Evolutionary conservation across 2,888 invertebrate genomes (phyloP).

Genomic region (Geotrupes spiniger): DNA sequence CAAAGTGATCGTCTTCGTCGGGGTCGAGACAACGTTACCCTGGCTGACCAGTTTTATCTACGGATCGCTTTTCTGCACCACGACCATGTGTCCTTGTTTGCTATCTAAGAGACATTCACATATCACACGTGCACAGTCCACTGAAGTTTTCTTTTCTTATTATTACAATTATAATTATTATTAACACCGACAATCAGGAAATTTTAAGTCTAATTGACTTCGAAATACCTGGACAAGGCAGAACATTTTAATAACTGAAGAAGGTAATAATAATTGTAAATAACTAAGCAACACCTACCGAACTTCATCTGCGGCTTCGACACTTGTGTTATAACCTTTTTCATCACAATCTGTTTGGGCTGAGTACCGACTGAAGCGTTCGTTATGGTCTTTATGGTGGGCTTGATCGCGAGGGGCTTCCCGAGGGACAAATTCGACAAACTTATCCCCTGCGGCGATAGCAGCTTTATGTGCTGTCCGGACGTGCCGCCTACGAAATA

Average conservation of each 20-base stretch:
- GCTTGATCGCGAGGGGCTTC: slow-evolving; percentile 44
- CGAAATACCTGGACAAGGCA: too few species aligned
- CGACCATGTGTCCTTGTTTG: slow-evolving; percentile 32
- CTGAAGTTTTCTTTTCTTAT: too few species aligned
- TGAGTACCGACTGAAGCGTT: slow-evolving; percentile 31
- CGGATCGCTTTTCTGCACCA: slow-evolving; percentile 38
- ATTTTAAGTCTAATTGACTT: background rate
- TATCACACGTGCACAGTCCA: too few species aligned
- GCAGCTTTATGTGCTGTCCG: slow-evolving; percentile 47
- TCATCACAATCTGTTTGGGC: slow-evolving; percentile 46
- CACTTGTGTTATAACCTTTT: slow-evolving; percentile 35
- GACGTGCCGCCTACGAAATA: slow-evolving; percentile 29
- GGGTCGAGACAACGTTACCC: slow-evolving; percentile 40
- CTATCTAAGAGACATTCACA: too few species aligned
- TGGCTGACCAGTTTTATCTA: slow-evolving; percentile 29
- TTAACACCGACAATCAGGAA: too few species aligned
- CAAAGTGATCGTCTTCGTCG: slow-evolving; percentile 62
- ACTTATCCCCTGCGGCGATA: slow-evolving; percentile 45
- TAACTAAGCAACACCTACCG: too few species aligned
- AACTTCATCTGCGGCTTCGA: slow-evolving; percentile 25
- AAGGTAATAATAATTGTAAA: too few species aligned
- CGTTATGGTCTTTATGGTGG: slow-evolving; percentile 36
- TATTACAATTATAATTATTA: background rate
- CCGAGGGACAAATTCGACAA: slow-evolving; percentile 43
- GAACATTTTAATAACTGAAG: too few species aligned